Base-by-base conservation (phyloP, 1,140 invertebrate genomes). In the Lerema accius region DNA sequence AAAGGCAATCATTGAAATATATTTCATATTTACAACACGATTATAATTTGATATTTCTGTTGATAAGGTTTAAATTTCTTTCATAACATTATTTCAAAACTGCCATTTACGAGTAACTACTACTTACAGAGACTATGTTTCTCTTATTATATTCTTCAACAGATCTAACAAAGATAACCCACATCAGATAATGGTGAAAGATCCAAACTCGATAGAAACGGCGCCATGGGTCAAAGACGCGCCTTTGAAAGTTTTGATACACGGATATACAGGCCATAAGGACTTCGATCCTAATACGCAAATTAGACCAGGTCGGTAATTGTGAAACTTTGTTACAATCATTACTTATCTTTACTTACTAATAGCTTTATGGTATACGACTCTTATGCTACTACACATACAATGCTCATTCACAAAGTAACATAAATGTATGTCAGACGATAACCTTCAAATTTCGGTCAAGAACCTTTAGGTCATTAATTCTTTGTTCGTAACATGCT, bases 201-300 rank as follows among this genome's bases (percentile, higher is more conserved):
- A 92, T 46, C 40, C 73, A 4, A 69, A 90, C 15, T 86, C 91
- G 0, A 82, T 93, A 5, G 45, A 58, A 5, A 49, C 75, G 2
- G 92, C 90, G 4, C 86, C 92, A 0, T 92, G 91, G 81, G 76
- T 88, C 0, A 32, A 63, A 19, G 65, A 80, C 10, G 80, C 73
- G 2, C 82, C 88, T 3, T 66, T 92, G 0, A 92, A 92, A 62
- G 73, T 93, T 4, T 43, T 93, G 4, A 91, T 93, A 26, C 92
- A 93, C 62, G 93, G 93, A 0, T 93, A 93, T 63, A 93, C 93
- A 0, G 93, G 93, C 4, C 19, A 92, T 70, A 92, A 85, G 37
- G 89, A 94, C 62, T 94, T 82, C 71, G 86, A 93, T 0, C 94
- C 93, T 0, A 94, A 92, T 59, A 82, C 80, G 5, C 84, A 92